These are phyloP conservation scores for Aphelocoma coerulescens DNA, from an alignment of 2,113 vertebrate species.

Conservation along the genomic window DNA sequence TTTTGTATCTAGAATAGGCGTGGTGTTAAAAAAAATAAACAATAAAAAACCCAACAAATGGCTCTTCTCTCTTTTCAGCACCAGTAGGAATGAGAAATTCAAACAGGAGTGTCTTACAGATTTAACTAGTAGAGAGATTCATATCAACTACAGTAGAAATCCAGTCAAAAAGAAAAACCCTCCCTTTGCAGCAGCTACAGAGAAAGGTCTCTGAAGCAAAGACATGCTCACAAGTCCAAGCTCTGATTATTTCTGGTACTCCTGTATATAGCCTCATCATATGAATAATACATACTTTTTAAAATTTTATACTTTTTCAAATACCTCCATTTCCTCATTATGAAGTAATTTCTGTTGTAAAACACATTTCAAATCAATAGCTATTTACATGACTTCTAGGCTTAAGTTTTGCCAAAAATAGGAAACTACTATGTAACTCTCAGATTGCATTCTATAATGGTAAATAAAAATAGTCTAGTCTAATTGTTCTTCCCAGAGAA, in stretches of 20 bases:
- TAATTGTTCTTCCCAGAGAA: not conserved
- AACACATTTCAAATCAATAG: constrained; percentile 24
- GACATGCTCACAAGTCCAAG: not conserved
- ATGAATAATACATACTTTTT: not conserved
- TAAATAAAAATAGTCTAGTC: not conserved
- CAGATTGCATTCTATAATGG: not conserved
- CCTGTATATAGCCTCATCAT: not conserved
- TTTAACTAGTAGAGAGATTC: not conserved
- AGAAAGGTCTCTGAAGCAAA: not conserved
- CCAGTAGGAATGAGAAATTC: not conserved
- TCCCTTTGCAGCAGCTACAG: not conserved
- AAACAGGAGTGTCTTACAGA: not conserved
- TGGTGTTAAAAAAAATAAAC: not conserved
- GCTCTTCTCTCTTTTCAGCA: not conserved
- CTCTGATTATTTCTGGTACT: not conserved
- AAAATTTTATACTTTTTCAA: not conserved
- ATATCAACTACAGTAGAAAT: not conserved
- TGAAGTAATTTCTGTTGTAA: constrained; percentile 5
- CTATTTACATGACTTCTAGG: not conserved
- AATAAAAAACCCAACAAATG: not conserved
- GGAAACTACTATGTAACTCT: not conserved
- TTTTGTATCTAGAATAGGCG: not conserved
- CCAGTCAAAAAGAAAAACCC: not conserved
- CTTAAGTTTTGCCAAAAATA: not conserved
- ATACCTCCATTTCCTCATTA: not conserved